A percentile compares a stretch with the other conserved stretches of the same genome.
Conservation (phyloP, 2,797 vertebrate species). For the Poliocrania exsul region DNA sequence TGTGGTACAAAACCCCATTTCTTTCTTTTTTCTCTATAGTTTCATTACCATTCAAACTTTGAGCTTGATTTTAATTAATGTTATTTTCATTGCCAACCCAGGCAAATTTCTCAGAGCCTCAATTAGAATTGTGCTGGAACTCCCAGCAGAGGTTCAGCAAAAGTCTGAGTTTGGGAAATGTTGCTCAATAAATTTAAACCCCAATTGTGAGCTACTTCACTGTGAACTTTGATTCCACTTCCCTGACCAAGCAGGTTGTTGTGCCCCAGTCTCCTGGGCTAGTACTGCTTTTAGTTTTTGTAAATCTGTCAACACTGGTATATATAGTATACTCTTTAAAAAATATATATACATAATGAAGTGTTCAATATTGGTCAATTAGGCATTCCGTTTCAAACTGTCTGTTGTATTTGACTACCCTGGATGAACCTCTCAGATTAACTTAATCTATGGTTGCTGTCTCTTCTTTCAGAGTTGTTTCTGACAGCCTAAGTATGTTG, state of each 20-base stretch:
- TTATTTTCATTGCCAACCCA: neutral
- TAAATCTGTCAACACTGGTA: neutral
- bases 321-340: neutral
- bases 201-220: neutral
- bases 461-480: slow-evolving; percentile 1
- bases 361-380: neutral
- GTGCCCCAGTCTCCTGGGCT: neutral
- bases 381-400: neutral
- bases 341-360: neutral
- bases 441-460: slow-evolving; percentile 5
- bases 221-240: neutral
- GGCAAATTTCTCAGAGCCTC: neutral
- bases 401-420: neutral
- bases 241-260: neutral
- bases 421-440: neutral
- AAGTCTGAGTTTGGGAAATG: neutral
- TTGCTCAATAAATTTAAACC: neutral
- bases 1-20: neutral
- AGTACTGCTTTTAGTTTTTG: neutral
- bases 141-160: neutral
- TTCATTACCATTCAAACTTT: neutral
- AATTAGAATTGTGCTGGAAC: neutral
- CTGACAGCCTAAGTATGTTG: neutral
- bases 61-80: neutral
- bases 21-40: neutral